phyloP scores from a whole-genome alignment of 2,888 invertebrate genomes.

The Oligia fasciuncula region DNA sequence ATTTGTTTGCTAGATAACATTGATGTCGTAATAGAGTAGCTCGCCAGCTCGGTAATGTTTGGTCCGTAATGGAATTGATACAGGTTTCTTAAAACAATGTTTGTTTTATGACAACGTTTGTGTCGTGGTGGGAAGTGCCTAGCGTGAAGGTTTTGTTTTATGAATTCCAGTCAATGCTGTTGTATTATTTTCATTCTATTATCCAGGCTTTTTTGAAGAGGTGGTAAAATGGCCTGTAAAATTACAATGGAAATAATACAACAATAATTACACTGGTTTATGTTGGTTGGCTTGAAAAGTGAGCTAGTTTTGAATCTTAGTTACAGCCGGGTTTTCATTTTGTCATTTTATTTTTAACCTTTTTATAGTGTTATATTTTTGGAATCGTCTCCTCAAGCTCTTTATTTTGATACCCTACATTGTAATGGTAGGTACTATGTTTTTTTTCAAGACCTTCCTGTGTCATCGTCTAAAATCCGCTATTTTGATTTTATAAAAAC shows the following conservation, averaged over 20 bases:
- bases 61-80: conserved; percentile 47
- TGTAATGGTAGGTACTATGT: too few relatives aligned
- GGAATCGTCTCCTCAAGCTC: too few relatives aligned
- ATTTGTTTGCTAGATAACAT: conserved; percentile 54
- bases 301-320: too few relatives aligned
- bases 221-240: not conserved
- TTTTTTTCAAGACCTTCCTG: too few relatives aligned
- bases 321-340: too few relatives aligned
- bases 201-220: not conserved
- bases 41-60: conserved; percentile 33
- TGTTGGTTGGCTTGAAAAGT: too few relatives aligned
- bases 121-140: not conserved
- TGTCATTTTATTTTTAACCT: too few relatives aligned
- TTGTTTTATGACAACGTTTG: conserved; percentile 37
- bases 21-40: conserved; percentile 54
- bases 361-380: too few relatives aligned
- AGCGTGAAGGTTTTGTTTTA: conserved; percentile 5
- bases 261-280: too few relatives aligned
- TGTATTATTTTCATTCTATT: not conserved
- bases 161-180: not conserved
- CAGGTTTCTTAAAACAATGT: conserved; percentile 49
- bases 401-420: too few relatives aligned
- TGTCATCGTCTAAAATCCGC: too few relatives aligned
- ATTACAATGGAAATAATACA: not conserved
- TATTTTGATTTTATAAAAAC: too few relatives aligned